phyloP scores from a whole-genome alignment of 2,888 invertebrate genomes.

The Oegoconia quadripuncta region DNA sequence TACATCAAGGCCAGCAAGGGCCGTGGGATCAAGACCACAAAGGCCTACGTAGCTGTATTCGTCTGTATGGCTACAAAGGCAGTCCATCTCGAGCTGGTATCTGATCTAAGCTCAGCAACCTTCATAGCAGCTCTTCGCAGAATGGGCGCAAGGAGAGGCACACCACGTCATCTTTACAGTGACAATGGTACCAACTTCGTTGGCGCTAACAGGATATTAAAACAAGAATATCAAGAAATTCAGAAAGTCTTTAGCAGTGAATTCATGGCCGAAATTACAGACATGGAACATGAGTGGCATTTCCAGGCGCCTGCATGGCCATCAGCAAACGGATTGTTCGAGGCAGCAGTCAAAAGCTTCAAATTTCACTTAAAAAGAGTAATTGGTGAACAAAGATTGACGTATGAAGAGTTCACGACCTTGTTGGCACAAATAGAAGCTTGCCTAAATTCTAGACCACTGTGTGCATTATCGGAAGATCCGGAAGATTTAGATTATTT shows the following conservation, averaged over 20 bases:
- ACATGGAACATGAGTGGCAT: slow-evolving; percentile 6
- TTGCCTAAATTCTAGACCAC: slow-evolving; percentile 11
- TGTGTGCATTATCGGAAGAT: slow-evolving; percentile 4
- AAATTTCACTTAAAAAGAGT: slow-evolving; percentile 14
- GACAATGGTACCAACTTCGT: slow-evolving; percentile 15
- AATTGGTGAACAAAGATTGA: slow-evolving; percentile 9
- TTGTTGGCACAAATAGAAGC: slow-evolving; percentile 14
- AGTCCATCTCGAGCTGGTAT: slow-evolving; percentile 15
- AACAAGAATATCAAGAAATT: neutral
- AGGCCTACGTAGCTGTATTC: slow-evolving; percentile 11
- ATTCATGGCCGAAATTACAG: neutral
- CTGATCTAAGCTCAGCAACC: slow-evolving; percentile 8
- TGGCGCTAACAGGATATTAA: neutral
- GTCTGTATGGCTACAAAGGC: slow-evolving; percentile 12
- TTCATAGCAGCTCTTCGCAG: slow-evolving; percentile 12
- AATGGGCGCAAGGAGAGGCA: slow-evolving; percentile 8
- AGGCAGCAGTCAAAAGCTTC: slow-evolving; percentile 6
- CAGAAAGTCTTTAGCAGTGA: neutral
- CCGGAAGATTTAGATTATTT: slow-evolving; percentile 7
- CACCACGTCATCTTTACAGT: slow-evolving; percentile 9
- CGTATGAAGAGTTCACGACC: too few species aligned
- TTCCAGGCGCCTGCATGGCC: slow-evolving; percentile 11
- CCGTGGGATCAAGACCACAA: too few species aligned
- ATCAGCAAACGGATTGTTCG: slow-evolving; percentile 12
- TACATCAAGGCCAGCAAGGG: slow-evolving; percentile 9